Base-by-base conservation (phyloP, 2,113 vertebrate species). In the Muntiacus reevesi region DNA sequence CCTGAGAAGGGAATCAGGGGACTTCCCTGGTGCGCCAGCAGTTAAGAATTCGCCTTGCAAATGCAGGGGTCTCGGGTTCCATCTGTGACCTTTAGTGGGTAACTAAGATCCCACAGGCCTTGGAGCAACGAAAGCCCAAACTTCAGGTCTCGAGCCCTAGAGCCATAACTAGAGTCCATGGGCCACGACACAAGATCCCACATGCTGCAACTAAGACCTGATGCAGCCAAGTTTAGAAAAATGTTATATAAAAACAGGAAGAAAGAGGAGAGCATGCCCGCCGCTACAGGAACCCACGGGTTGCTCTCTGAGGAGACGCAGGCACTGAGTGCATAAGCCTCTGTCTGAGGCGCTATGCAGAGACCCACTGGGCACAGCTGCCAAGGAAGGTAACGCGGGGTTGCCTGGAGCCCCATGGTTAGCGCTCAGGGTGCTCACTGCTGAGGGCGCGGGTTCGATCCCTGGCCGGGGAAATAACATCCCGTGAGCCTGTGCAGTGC, bases 201-300 rank as follows among this genome's bases (percentile, higher is more conserved):
- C 36, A 7, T 0, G 12, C 36, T 14, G 71, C 36, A 27, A 7
- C 36, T 13, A 7, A 43, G 71, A 76, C 40, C 71, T 4, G 71
- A 7, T 14, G 6, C 71, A 76, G 71, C 21, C 71, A 40, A 43
- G 0, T 15, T 3, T 7, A 27, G 43, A 43, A 7, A 14, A 3
- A 25, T 1, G 25, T 0, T 25, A 6, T 1, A 15, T 7, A 8
- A 1, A 5, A 7, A 47, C 12, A 5, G 16, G 11, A 25, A 40
- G 33, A 7, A 6, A 25, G 4, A 19, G 36, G 33, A 60, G 9
- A 19, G 57, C 55, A 2, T 15, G 47, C 36, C 21, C 1, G 6
- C 27, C 74, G 21, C 30, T 47, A 15, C 9, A 10, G 33, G 33
- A n/a, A 15, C 1, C 27, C 10, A 21, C 0, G 0, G 45, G 23